phyloP scores from a whole-genome alignment of 2,888 invertebrate genomes.

The Panorpa germanica region DNA sequence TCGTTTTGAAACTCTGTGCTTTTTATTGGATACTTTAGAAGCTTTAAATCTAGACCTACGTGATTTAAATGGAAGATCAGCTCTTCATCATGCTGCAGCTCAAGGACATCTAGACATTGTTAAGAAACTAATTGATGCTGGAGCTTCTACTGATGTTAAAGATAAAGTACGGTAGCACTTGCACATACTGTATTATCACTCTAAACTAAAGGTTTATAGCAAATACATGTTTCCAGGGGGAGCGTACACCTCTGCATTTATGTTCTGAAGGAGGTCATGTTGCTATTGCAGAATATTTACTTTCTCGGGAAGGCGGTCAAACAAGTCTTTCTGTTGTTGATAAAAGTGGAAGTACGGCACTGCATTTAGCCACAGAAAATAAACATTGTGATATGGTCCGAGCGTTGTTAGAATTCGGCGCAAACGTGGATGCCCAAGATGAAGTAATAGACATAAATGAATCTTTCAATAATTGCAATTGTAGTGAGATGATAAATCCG shows the following conservation, averaged over 20 bases:
- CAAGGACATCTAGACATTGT: conserved; percentile 50
- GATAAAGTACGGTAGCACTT: conserved; percentile 39
- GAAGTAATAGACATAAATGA: too few species aligned
- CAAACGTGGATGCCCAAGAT: conserved; percentile 36
- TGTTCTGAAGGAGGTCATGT: conserved; percentile 49
- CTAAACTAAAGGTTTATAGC: neutral
- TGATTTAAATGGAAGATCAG: conserved; percentile 52
- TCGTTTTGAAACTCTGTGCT: conserved; percentile 40
- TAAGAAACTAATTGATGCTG: conserved; percentile 41
- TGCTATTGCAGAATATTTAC: conserved; percentile 35
- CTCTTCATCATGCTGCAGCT: conserved; percentile 56
- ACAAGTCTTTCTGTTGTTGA: conserved; percentile 51
- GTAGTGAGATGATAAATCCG: too few species aligned
- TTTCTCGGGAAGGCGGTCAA: conserved; percentile 33
- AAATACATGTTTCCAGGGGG: conserved; percentile 24
- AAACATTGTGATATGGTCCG: conserved; percentile 55
- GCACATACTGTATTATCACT: neutral
- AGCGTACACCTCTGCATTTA: conserved; percentile 46
- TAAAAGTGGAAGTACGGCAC: conserved; percentile 48
- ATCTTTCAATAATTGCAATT: too few species aligned
- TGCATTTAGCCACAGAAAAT: conserved; percentile 59
- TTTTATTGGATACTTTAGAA: conserved; percentile 43
- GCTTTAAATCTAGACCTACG: conserved; percentile 32
- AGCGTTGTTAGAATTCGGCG: conserved; percentile 44
- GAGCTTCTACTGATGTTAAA: conserved; percentile 42